Base-by-base conservation (phyloP, 2,888 invertebrate species). In the Cantharis rufa region DNA sequence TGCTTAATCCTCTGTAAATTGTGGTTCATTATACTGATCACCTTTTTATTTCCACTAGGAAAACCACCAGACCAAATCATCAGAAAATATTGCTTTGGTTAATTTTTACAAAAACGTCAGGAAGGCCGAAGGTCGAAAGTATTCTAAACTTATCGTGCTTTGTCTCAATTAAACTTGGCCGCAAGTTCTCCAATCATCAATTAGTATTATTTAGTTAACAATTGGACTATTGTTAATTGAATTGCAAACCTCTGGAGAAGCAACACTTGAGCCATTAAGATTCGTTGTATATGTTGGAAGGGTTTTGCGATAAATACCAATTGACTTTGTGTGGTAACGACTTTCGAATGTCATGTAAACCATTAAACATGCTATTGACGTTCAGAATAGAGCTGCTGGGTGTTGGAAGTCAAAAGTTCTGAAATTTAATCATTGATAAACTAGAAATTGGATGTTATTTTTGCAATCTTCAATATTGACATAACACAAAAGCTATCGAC, bases 11-110 rank as follows among this genome's bases (percentile, higher is more conserved):
- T 63, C 72, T 78, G 78, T 78, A 75, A 75, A 75, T 78, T 78
- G 78, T 75, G 78, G 75, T 73, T 78, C 78, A 78, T 78, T 78
- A 78, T 75, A 77, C 77, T 74, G 74, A 77, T 77, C 77, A 77
- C 77, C 73, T 77, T 77, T 77, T 77, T 77, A 77, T 77, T 77
- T 77, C 73, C 69, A 62, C 66, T 70, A 70, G 71, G 66, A 74
- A 77, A 68, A 64, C 68, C 73, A 69, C 66, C 64, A 71, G 48
- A 71, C 73, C 72, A 18, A 70, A 32, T 68, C 77, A 71, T 73
- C 73, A 71, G 68, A 68, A 73, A 77, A 70, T 73, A 73, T 73
- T 10, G 66, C 73, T 16, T 62, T 69, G 27, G n/a, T 63, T 16
- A 63, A 63, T 63, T 63, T 16, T 63, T 18, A 63, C 13, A 63